Base-by-base conservation (phyloP, 2,888 invertebrate genomes). In the Magallana nippona region DNA sequence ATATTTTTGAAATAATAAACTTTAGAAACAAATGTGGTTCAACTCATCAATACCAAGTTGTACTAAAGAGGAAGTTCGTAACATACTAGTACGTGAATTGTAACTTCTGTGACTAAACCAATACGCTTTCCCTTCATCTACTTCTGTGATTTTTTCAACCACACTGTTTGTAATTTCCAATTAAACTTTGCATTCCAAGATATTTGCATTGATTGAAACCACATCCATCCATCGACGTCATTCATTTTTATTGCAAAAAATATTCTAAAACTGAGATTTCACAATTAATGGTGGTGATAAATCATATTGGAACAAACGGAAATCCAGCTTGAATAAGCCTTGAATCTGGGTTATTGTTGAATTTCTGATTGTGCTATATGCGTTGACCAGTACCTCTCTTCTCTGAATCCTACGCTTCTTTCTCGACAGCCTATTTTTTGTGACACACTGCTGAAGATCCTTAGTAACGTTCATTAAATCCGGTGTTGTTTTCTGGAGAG, bases 221-320 rank as follows among this genome's bases (percentile, higher is more conserved):
- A 8, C 44, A 44, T n/a, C n/a, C n/a, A n/a, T n/a, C n/a, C 8
- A 44, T 44, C 8, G 44, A 44, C 8, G 8, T 44, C 44, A 8
- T 44, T 44, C 44, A 44, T 44, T 44, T 32, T 10, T 44, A 44
- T 44, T 8, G 44, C 44, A 60, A 5, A 11, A 8, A 11, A 17
- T n/a, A n/a, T 11, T 60, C 62, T 3, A 60, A 2, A 60, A 19
- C 62, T n/a, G 0, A 19, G 19, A n/a, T 3, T 60, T n/a, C 1
- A 10, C 5, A 11, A 57, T 58, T 10, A 17, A 1, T 27, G 82
- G 82, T 19, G 82, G 77, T 15, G 44, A 22, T 55, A 71, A 1
- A n/a, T 71, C 56, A 22, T 71, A 82, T 32, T 27, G 19, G 22
- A 82, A 82, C 15, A 82, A 32, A 22, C 77, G 22, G 71, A 82